Conservation (phyloP, 2,113 vertebrate species). For the Entomyzon cyanotis region DNA sequence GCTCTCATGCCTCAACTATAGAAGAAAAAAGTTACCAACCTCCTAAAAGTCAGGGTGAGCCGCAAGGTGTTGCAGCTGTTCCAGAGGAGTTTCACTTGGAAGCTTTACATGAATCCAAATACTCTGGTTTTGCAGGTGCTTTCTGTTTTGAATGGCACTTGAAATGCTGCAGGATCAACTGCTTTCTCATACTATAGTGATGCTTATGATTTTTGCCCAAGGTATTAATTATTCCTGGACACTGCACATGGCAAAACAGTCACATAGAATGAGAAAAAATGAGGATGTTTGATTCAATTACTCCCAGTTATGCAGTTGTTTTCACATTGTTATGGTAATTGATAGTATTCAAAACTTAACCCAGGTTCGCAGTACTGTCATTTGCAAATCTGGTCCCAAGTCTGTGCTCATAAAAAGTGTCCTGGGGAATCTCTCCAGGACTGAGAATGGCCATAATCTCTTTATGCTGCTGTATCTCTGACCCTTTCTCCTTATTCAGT, state of each 20-base stretch:
- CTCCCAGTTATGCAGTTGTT: neutral
- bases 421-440: neutral
- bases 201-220: neutral
- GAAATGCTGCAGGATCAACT: neutral
- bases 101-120: neutral
- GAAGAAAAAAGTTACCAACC: neutral
- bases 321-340: slow-evolving; percentile 33
- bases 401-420: neutral
- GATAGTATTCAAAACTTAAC: neutral
- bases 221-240: neutral
- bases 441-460: slow-evolving; percentile 7
- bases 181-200: neutral
- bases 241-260: neutral
- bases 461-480: neutral
- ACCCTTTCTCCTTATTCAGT: neutral
- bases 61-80: neutral
- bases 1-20: neutral
- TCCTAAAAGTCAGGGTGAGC: neutral
- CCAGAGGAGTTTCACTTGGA: neutral
- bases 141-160: neutral
- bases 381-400: slow-evolving; percentile 19
- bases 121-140: neutral
- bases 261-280: neutral
- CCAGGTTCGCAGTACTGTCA: slow-evolving; percentile 1
- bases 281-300: slow-evolving; percentile 29